Evolutionary conservation across 1,140 invertebrate species (phyloP), one percentile per base, ranked within the genome.

Genomic region (Euwallacea fornicatus): DNA sequence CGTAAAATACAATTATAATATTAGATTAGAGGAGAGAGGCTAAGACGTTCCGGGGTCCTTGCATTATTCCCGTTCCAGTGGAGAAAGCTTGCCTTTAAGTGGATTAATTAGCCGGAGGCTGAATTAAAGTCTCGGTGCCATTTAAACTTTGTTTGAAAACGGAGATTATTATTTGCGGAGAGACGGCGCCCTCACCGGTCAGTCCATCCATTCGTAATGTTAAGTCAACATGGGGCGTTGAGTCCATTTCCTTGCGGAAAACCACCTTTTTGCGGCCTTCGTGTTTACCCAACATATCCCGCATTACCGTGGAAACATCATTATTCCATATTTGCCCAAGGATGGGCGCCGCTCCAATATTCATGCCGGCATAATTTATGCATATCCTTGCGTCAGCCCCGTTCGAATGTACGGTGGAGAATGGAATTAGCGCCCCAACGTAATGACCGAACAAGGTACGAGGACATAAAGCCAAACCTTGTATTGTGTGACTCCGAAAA

Each of bases 1-100:
- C 76, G 53, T 69, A 72, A 77, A 79, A 80, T 79, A 80, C 79
- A 80, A 80, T 79, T 80, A 79, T 78, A 79, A 80, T 79, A 80
- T 80, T 79, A 80, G 78, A 80, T 80, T 79, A 79, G 75, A 63
- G 69, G 65, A 75, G 21, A 33, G 72, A 59, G 50, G 70, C 60
- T 71, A 71, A 71, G 69, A 71, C 62, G 42, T 56, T 69, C 33
- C 41, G 33, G n/a, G 33, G 8, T 9, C 53, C 21, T 53, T 44
- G 50, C 59, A 59, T 66, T 61, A 66, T 66, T 66, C 10, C 64
- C 56, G 46, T 33, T 9, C 47, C 11, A n/a, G 43, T n/a, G 54
- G 13, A 72, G 46, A 61, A 68, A 53, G 58, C 58, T 60, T 33
- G 21, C 13, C 16, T 15, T 13, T 50, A 61, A 68, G 16, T 61